Base-by-base conservation (phyloP, 2,113 vertebrate species). In the Rhinogobius similis region DNA sequence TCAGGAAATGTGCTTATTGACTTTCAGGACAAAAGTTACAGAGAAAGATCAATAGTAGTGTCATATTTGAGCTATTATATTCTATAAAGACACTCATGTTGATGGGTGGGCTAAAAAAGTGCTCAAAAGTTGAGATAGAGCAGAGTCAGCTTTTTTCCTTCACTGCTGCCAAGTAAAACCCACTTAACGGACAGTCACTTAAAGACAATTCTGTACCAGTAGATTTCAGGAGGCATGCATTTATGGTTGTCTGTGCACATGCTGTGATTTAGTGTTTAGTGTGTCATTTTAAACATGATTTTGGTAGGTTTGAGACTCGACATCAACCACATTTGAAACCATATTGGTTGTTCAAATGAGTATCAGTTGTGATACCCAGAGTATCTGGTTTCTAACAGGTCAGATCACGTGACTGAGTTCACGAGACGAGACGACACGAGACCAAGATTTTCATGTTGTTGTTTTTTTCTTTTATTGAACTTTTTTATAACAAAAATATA, bases 1-100 rank as follows among this genome's bases (percentile, higher is more conserved):
- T 61, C 20, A 61, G 61, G 36, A 43, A 63, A 63, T 63, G 38
- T 63, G 61, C 61, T 41, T 61, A 61, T 61, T 61, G 58, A 61
- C 58, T 61, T 61, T 61, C 36, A 10, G 18, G 16, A 29, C 58
- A 32, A 61, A 36, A 61, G 58, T 61, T 32, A 61, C 58, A 20
- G 29, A 20, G 14, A n/a, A 36, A 61, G 29, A 61, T 61, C 58
- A 36, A 61, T 61, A 61, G 11, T 36, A 61, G 27, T 61, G 58
- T 61, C 58, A 61, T 36, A 61, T 61, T 18, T 36, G 27, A 61
- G 58, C 29, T 32, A 61, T 61, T 59, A 59, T 36, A 36, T 59
- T 59, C 29, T 61, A 20, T 38, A 61, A 61, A 36, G 58, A 61
- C 58, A 61, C 58, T 61, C 29, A 10, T 10, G 27, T 61, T 38